These are phyloP conservation scores for Andrena praecox DNA, from an alignment of 2,888 invertebrate genomes.

Conservation along the genomic window DNA sequence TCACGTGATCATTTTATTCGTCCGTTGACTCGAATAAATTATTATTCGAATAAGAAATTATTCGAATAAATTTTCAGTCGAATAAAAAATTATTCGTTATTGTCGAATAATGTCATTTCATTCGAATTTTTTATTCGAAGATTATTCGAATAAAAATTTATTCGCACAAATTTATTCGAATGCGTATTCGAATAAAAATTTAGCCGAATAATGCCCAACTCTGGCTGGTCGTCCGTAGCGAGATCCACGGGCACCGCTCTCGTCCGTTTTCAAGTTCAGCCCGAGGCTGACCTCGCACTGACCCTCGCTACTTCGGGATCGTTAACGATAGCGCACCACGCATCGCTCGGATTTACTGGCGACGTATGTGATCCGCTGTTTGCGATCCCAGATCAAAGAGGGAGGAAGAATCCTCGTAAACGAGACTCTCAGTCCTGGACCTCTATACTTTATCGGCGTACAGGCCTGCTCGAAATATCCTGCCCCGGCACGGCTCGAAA, in stretches of 20 bases:
- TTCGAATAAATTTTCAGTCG: no score
- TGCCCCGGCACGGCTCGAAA: background rate
- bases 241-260: conserved; percentile 55
- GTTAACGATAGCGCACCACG: conserved; percentile 53
- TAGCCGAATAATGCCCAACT: no score
- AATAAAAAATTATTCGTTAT: no score
- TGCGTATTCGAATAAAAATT: no score
- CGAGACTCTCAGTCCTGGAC: background rate
- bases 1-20: no score
- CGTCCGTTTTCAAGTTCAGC: conserved; percentile 48
- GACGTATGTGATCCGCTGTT: conserved; percentile 45
- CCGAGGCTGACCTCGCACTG: conserved; percentile 48
- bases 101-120: no score
- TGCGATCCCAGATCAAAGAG: conserved; percentile 56
- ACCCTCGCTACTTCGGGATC: conserved; percentile 56
- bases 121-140: no score
- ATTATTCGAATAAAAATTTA: no score
- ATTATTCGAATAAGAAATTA: no score
- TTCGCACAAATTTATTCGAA: no score
- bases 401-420: conserved; percentile 17
- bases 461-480: background rate
- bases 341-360: conserved; percentile 59
- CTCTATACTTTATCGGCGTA: background rate
- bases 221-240: conserved; percentile 34
- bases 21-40: no score